These are phyloP conservation scores for Tanytarsus gracilentus DNA, from an alignment of 2,888 invertebrate species.

Conservation along the genomic window DNA sequence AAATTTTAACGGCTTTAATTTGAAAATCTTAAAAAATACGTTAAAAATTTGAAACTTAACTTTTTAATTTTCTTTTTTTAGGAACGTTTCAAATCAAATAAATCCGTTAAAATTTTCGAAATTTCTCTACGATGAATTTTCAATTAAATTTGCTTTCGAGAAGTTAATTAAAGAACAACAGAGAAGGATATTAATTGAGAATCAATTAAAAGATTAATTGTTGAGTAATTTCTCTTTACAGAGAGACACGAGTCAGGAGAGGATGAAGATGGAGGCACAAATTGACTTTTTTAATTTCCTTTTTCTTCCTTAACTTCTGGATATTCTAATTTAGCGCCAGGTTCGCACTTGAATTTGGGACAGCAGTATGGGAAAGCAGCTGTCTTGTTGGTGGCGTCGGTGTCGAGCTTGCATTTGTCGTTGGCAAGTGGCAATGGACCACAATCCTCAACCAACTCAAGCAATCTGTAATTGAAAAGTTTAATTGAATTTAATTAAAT, in stretches of 20 bases:
- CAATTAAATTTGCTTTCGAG: too few species aligned
- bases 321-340: constrained; percentile 75
- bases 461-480: constrained; percentile 51
- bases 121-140: too few species aligned
- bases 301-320: constrained; percentile 58
- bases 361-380: constrained; percentile 81
- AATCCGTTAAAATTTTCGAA: too few species aligned
- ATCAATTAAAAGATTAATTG: background rate
- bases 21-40: too few species aligned
- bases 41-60: too few species aligned
- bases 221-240: too few species aligned
- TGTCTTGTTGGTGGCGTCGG: constrained; percentile 80
- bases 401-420: constrained; percentile 77
- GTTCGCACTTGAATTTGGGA: constrained; percentile 73
- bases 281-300: constrained; percentile 33
- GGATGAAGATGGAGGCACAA: background rate
- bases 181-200: background rate
- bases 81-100: too few species aligned
- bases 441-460: constrained; percentile 82
- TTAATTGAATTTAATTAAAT: background rate
- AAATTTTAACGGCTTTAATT: too few species aligned
- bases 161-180: too few species aligned
- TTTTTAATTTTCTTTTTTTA: too few species aligned
- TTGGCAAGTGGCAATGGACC: constrained; percentile 80
- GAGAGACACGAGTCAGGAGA: background rate